A percentile compares a stretch with the other conserved stretches of the same genome.
Evolutionary conservation across 2,888 invertebrate genomes (phyloP).

Genomic region (Eucera pruinosa): DNA sequence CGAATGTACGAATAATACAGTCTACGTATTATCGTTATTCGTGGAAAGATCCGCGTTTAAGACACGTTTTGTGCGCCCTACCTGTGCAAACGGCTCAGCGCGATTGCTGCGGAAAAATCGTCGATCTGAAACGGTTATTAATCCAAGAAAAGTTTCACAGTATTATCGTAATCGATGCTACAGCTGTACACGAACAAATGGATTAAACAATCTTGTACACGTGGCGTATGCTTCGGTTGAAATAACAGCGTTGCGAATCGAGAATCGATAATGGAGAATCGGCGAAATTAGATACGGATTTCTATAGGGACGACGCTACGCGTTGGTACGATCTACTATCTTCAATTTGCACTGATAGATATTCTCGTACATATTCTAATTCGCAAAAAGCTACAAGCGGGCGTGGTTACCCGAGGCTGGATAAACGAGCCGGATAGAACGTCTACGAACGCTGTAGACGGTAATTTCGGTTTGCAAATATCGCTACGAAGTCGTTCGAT

Average conservation of each 20-base stretch:
- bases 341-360: too few relatives aligned
- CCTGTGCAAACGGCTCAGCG: slow-evolving; percentile 45
- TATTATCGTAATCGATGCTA: slow-evolving; percentile 10
- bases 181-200: slow-evolving; percentile 25
- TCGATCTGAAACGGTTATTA: slow-evolving; percentile 60
- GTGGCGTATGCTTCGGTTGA: neutral
- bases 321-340: too few relatives aligned
- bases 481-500: neutral
- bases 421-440: slow-evolving; percentile 19
- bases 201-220: slow-evolving; percentile 4
- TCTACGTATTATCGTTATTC: too few relatives aligned
- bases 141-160: slow-evolving; percentile 30
- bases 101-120: slow-evolving; percentile 48
- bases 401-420: neutral
- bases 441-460: neutral
- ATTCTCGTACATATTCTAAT: neutral
- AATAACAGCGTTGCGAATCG: slow-evolving; percentile 23
- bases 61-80: slow-evolving; percentile 35
- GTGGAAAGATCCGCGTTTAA: too few relatives aligned
- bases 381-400: neutral
- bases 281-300: too few relatives aligned
- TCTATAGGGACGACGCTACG: too few relatives aligned
- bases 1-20: neutral
- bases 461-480: slow-evolving; percentile 14
- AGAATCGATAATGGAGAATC: too few relatives aligned